A percentile compares a stretch with the other conserved stretches of the same genome.
These are phyloP conservation scores for Corvus hawaiiensis DNA, from an alignment of 2,113 vertebrate genomes.

Conservation along the genomic window DNA sequence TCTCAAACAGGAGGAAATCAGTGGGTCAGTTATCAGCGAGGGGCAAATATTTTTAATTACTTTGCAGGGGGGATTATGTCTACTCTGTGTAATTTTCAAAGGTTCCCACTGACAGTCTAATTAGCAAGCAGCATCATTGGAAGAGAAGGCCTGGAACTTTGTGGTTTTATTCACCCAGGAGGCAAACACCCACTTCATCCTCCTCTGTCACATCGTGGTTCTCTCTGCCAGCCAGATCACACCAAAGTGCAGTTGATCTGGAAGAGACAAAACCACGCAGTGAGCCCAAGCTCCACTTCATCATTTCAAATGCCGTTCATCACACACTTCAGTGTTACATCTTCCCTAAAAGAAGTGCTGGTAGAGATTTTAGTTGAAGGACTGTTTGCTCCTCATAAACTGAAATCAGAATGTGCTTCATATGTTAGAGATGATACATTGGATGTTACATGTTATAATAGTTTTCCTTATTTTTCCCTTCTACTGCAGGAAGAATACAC, in stretches of 20 bases:
- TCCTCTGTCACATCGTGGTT: neutral
- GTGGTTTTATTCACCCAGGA: neutral
- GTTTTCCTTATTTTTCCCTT: neutral
- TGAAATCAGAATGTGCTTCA: neutral
- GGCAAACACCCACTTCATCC: neutral
- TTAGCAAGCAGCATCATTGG: neutral
- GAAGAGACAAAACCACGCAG: neutral
- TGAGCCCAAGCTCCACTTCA: neutral
- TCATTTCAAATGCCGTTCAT: neutral
- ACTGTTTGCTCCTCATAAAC: neutral
- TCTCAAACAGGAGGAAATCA: neutral
- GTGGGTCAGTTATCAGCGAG: conserved; percentile 17
- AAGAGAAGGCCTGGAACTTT: neutral
- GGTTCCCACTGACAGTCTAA: conserved; percentile 3
- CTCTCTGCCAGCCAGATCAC: neutral
- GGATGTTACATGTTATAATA: neutral
- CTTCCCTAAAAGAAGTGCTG: neutral
- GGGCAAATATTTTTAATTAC: conserved; percentile 51
- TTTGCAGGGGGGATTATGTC: neutral
- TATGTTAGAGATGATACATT: neutral
- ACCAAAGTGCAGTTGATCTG: neutral
- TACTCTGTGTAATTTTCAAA: neutral
- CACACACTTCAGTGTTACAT: neutral
- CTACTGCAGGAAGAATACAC: neutral
- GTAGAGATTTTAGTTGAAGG: neutral